A percentile compares a stretch with the other conserved stretches of the same genome.
Evolutionary conservation across 2,888 invertebrate species (phyloP).

Genomic region (Drosophila antonietae): DNA sequence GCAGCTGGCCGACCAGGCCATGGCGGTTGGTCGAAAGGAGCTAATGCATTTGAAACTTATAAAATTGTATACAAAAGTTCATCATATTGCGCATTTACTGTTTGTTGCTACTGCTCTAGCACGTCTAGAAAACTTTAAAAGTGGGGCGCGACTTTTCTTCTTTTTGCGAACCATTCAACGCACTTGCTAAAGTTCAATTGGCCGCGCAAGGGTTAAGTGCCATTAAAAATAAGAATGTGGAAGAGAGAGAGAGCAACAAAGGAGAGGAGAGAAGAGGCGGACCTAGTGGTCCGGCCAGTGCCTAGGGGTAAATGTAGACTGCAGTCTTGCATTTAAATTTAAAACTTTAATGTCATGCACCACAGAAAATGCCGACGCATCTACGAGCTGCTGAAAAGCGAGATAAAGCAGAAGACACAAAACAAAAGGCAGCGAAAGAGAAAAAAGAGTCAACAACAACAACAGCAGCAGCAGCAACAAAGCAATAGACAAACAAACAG

Average conservation of each 20-base stretch:
- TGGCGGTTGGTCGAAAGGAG: slow-evolving; percentile 16
- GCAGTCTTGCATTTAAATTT: slow-evolving; percentile 66
- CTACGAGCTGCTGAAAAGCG: slow-evolving; percentile 52
- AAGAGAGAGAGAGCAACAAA: not conserved
- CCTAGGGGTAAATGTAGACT: slow-evolving; percentile 21
- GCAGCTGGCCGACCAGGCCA: slow-evolving; percentile 10
- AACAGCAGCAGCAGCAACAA: too few species aligned
- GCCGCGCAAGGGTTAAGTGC: slow-evolving; percentile 64
- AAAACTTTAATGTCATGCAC: slow-evolving; percentile 78
- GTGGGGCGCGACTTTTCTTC: slow-evolving; percentile 59
- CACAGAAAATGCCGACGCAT: slow-evolving; percentile 64
- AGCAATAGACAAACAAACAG: slow-evolving; percentile 45
- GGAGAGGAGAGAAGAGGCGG: not conserved
- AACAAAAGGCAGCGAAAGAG: slow-evolving; percentile 39
- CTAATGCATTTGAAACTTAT: not conserved
- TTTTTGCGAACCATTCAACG: slow-evolving; percentile 50
- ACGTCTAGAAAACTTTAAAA: slow-evolving; percentile 35
- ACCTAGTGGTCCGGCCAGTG: not conserved
- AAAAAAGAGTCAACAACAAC: slow-evolving; percentile 32
- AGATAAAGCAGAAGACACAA: slow-evolving; percentile 39
- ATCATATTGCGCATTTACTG: slow-evolving; percentile 23
- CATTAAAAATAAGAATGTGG: slow-evolving; percentile 10
- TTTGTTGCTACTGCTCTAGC: slow-evolving; percentile 5
- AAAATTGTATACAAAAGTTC: not conserved
- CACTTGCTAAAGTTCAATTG: slow-evolving; percentile 71